Base-by-base conservation (phyloP, 92 coral and sea anemone species). In the Parazoanthus swiftii region DNA sequence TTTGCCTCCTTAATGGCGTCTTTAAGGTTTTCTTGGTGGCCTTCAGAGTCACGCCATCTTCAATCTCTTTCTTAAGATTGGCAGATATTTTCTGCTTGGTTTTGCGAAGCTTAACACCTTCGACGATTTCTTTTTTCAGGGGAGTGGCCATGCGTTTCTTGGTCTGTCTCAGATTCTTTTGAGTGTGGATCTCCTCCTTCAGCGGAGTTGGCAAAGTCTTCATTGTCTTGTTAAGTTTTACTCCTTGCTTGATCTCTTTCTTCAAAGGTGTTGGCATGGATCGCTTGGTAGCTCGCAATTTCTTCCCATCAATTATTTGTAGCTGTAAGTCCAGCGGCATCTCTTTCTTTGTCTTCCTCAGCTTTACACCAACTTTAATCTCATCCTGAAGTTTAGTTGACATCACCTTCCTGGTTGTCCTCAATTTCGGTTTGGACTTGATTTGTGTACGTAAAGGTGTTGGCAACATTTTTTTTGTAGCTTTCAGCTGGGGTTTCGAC, bases 381-480 rank as follows among this genome's bases (percentile, higher is more conserved):
- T 93, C 98, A 16, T 90, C 86, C 79, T 89, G 91, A 13, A 94
- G 20, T 9, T 91, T 88, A 1, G 88, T 82, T 23, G 88, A 54
- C 92, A 96, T 82, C 43, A 48, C 80, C 86, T 88, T 94, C 85
- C 91, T 93, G 29, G 98, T 93, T 82, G 90, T 48, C 14, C 94
- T 86, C 23, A 94, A 90, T 68, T 68, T 76, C 14, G 91, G 94
- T 46, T 92, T 93, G 6, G 90, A 83, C 73, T 89, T 90, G 65
- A 95, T 94, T 65, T 90, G 94, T 68, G 91, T 74, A 29, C 90
- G 85, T 4, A 92, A 15, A 14, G 97, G 97, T 1, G 97, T 94
- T 3, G 92, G 90, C 67, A 94, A 43, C 38, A 74, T 86, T 88
- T 90, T 92, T 85, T 92, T 95, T 80, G 98, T 95, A 38, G 89